phyloP scores from a whole-genome alignment of 2,113 vertebrate species.

The Dendropsophus ebraccatus region DNA sequence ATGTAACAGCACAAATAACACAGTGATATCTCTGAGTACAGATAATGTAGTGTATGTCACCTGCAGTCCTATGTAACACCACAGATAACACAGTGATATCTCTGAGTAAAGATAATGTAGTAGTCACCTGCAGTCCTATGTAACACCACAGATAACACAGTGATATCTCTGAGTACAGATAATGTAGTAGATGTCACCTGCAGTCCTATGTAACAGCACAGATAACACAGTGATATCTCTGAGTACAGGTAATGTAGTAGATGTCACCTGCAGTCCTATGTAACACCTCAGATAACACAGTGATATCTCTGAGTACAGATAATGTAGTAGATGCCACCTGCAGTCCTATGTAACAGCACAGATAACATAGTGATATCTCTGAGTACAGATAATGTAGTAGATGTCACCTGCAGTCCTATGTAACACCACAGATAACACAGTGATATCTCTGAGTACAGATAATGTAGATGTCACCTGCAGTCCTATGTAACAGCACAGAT shows the following conservation, averaged over 20 bases:
- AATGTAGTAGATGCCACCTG: too few relatives aligned
- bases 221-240: not conserved
- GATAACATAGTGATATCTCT: too few relatives aligned
- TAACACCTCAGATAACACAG: not conserved
- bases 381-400: too few relatives aligned
- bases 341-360: too few relatives aligned
- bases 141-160: not conserved
- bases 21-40: not conserved
- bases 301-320: too few relatives aligned
- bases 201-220: not conserved
- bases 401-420: too few relatives aligned
- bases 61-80: not conserved
- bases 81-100: not conserved
- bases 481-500: too few relatives aligned
- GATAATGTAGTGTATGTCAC: not conserved
- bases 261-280: not conserved
- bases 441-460: too few relatives aligned
- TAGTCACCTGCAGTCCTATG: not conserved
- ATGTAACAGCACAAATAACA: not conserved
- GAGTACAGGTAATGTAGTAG: not conserved
- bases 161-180: not conserved
- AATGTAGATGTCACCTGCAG: too few relatives aligned
- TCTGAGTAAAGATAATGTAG: not conserved
- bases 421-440: too few relatives aligned
- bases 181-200: not conserved